Conservation (phyloP, 2,113 vertebrate genomes). For the Motacilla alba region DNA sequence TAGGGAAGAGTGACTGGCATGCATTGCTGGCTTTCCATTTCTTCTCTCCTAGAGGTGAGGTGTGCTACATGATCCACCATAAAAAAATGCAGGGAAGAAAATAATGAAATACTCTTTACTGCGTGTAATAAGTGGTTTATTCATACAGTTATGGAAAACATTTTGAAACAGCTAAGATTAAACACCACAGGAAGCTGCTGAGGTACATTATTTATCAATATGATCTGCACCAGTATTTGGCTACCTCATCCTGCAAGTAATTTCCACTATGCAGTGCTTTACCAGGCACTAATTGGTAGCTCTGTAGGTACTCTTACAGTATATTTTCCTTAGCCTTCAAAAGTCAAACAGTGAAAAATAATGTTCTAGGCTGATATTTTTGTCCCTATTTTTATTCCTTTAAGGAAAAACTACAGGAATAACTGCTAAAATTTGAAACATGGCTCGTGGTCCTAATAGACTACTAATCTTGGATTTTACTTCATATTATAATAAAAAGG, state of each 20-base stretch:
- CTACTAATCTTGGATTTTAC: neutral
- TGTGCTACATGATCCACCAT: neutral
- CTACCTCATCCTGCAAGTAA: slow-evolving; percentile 8
- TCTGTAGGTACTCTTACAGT: neutral
- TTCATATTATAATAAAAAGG: neutral
- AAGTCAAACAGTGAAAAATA: slow-evolving; percentile 1
- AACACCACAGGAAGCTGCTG: slow-evolving; percentile 4
- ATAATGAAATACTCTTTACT: slow-evolving; percentile 16
- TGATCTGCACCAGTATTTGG: neutral
- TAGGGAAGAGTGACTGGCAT: neutral
- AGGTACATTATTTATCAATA: slow-evolving; percentile 49
- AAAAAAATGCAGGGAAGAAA: neutral
- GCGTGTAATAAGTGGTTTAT: slow-evolving; percentile 25
- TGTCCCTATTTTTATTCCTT: neutral
- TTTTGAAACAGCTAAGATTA: slow-evolving; percentile 47
- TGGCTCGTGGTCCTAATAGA: neutral
- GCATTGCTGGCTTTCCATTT: neutral
- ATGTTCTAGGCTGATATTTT: slow-evolving; percentile 21
- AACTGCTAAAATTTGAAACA: neutral
- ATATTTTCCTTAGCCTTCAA: slow-evolving; percentile 17
- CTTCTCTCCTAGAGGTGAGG: neutral
- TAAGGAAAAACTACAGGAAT: neutral
- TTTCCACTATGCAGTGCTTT: slow-evolving; percentile 3
- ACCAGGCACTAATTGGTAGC: slow-evolving; percentile 37
- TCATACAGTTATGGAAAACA: slow-evolving; percentile 35